A percentile compares a stretch with the other conserved stretches of the same genome.
phyloP scores from a whole-genome alignment of 23 tunicate species.

The Trididemnum miniatum region DNA sequence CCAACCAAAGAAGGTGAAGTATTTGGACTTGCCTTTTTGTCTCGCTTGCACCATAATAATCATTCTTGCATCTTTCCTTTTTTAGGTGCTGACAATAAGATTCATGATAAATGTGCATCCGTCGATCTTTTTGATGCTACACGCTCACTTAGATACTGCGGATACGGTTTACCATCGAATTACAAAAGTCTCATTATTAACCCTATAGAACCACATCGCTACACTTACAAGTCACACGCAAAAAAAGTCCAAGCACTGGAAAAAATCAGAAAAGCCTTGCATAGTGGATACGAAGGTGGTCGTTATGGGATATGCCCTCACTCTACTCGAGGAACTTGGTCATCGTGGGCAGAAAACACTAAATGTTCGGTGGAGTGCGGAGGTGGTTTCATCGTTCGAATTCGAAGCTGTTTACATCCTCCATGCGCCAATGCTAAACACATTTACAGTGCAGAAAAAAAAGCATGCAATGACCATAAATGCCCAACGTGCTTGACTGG shows the following conservation, averaged over 20 bases:
- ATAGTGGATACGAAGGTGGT: slow-evolving; percentile 3
- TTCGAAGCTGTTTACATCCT: slow-evolving; percentile 52
- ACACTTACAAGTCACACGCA: background rate
- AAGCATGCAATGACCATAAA: slow-evolving; percentile 68
- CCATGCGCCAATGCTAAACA: slow-evolving; percentile 41
- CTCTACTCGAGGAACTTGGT: slow-evolving; percentile 53
- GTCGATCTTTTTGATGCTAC: background rate
- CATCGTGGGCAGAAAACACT: slow-evolving; percentile 39
- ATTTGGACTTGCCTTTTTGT: slow-evolving; percentile 21
- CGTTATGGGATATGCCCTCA: slow-evolving; percentile 55
- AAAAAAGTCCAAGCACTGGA: background rate
- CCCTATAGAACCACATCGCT: background rate
- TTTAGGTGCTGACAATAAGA: slow-evolving; percentile 32
- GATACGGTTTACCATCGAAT: background rate
- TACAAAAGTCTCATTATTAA: background rate
- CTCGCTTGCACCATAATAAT: background rate
- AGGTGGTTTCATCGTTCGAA: slow-evolving; percentile 43
- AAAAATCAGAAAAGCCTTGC: background rate
- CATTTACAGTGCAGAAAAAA: background rate
- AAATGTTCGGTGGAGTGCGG: slow-evolving; percentile 64
- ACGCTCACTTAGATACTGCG: slow-evolving; percentile 34
- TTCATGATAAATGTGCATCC: slow-evolving; percentile 8
- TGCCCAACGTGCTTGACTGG: slow-evolving; percentile 57
- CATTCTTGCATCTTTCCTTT: slow-evolving; percentile 61
- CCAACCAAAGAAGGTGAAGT: slow-evolving; percentile 43